Evolutionary conservation across 2,797 vertebrate species (phyloP), one percentile per base, ranked within the genome.

Genomic region (Neomorphus geoffroyi): DNA sequence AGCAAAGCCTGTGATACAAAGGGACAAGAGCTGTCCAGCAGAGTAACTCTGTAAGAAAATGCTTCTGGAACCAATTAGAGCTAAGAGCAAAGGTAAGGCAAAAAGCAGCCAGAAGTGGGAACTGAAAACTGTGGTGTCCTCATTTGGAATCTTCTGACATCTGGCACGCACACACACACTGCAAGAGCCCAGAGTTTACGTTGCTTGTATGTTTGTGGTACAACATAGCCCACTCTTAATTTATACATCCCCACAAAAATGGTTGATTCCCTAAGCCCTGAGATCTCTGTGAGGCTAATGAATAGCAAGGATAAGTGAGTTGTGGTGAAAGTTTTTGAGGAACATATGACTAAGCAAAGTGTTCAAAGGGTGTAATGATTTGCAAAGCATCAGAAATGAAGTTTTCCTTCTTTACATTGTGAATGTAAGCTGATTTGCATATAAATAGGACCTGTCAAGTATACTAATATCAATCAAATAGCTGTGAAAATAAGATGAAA

Each of bases 361-460:
- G 53, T 91, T 95, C 43, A 85, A 67, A 73, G 60, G 15, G 50
- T 90, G 41, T 86, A 92, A 82, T 57, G 83, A 92, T 85, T 92
- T 91, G 79, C 86, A 84, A 88, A 93, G 92, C 45, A 80, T 85
- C 88, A 94, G 66, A 78, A 96, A 93, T 66, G 9, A 92, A 92
- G 61, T 85, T 93, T 93, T 89, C 28, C 22, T 66, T 86, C 67
- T 82, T 89, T 90, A 84, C 0, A 8, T 50, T 78, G 83, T 86
- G 88, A 96, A 73, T 95, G 53, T 75, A 81, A 88, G 45, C 58
- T 87, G 61, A 93, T 96, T 96, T 96, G 69, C 96, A 96, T 96
- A 83, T 92, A 96, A 94, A 97, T 97, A 94, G 94, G 65, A 92
- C 90, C 65, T 85, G 74, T 78, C 94, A 83, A 91, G 84, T 74